Base-by-base conservation (phyloP, 2,113 vertebrate species). In the Psilopogon haemacephalus region DNA sequence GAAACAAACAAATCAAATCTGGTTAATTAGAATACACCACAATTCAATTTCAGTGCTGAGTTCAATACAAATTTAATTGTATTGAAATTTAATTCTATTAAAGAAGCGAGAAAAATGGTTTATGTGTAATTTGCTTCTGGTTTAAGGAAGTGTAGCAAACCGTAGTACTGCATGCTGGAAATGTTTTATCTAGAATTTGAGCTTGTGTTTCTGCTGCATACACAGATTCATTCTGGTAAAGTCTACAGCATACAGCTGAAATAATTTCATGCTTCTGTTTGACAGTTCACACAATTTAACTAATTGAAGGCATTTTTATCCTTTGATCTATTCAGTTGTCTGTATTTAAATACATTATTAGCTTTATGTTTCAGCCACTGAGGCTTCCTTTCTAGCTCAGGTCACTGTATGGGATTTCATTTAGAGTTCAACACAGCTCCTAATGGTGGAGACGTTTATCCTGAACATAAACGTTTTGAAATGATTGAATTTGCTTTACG, bases 381-480 rank as follows among this genome's bases (percentile, higher is more conserved):
- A 54, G 38, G 11, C 11, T 67, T 54, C 15, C 30, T 67, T 27
- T 54, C 32, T 50, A 37, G 24, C 27, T 70, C 0, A 0, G 18
- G 20, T 33, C 60, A n/a, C 42, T 48, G 0, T 38, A 27, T 50
- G 40, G 70, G 24, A 8, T 81, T 84, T 46, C 16, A 2, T 32
- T 54, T 28, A n/a, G 24, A 67, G 73, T 28, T 70, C 8, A 33
- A 1, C 15, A 15, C 16, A 35, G 40, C 30, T 77, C 20, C 72
- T 65, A 1, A 4, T 8, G 32, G 15, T 71, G 26, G 40, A 6
- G 75, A 42, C 33, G 20, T 50, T 84, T n/a, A 11, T 52, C 55
- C 46, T 56, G 44, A 73, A 9, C 8, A 1, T 15, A 6, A 48
- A 70, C 18, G 30, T 70, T 79, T 23, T 58, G 32, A 26, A 78